These are phyloP conservation scores for Drosophila sordidula DNA, from an alignment of 2,888 invertebrate genomes.

Conservation along the genomic window DNA sequence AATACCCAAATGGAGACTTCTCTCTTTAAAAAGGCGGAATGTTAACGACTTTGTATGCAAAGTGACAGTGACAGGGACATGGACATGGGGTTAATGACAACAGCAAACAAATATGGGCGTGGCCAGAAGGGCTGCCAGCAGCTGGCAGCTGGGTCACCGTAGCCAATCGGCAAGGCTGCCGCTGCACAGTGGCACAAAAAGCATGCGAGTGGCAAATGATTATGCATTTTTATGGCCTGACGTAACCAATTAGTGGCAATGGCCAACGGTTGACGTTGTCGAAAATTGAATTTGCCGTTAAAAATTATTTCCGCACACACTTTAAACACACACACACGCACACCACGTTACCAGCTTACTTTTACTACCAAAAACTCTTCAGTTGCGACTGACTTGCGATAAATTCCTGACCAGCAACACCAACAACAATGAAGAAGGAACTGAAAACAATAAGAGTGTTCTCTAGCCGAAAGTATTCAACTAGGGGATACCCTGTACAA, in stretches of 20 bases:
- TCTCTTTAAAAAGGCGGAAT: slow-evolving; percentile 28
- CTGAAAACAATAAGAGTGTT: background rate
- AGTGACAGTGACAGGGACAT: slow-evolving; percentile 25
- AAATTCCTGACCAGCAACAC: slow-evolving; percentile 53
- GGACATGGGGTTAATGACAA: slow-evolving; percentile 52
- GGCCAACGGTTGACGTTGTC: slow-evolving; percentile 40
- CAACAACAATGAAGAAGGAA: slow-evolving; percentile 13
- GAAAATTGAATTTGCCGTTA: slow-evolving; percentile 56
- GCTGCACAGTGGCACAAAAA: slow-evolving; percentile 65
- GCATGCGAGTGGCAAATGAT: slow-evolving; percentile 32
- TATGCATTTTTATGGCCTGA: slow-evolving; percentile 51
- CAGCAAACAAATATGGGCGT: slow-evolving; percentile 57
- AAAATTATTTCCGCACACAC: slow-evolving; percentile 31
- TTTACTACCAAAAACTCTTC: slow-evolving; percentile 6
- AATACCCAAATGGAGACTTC: slow-evolving; percentile 6
- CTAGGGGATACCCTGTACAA: background rate
- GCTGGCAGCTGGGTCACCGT: slow-evolving; percentile 6
- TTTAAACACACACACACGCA: slow-evolving; percentile 26
- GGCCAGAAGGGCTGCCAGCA: slow-evolving; percentile 30
- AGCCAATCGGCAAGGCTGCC: background rate
- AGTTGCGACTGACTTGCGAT: slow-evolving; percentile 52
- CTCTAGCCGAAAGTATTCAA: background rate
- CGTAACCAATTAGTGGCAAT: slow-evolving; percentile 51
- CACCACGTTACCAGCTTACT: background rate
- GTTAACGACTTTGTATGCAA: slow-evolving; percentile 67